Percentiles rank a stretch among this genome's conserved stretches.
Evolutionary conservation across 2,888 invertebrate species (phyloP).

Genomic region (Parascotia fuliginaria): DNA sequence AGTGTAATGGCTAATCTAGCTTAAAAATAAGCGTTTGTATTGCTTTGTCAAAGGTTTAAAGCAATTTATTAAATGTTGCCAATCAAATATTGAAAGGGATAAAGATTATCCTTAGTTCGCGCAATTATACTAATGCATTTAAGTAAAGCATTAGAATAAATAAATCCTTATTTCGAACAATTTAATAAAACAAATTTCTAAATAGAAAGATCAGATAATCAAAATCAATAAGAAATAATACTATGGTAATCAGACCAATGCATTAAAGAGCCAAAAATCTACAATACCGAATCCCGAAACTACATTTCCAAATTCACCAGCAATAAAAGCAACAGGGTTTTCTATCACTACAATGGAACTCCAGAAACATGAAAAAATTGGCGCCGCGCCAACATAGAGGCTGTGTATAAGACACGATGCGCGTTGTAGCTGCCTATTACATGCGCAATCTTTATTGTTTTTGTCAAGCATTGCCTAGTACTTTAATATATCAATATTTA

Average conservation of each 20-base stretch:
- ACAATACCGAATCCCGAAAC: conserved; percentile 13
- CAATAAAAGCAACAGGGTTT: conserved; percentile 53
- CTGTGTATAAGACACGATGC: conserved; percentile 56
- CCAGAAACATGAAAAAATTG: conserved; percentile 68
- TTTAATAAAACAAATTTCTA: too few relatives aligned
- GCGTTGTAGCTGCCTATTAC: too few relatives aligned
- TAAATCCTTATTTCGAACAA: too few relatives aligned
- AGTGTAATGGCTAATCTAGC: too few relatives aligned
- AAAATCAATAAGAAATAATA: not conserved
- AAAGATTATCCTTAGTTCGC: too few relatives aligned
- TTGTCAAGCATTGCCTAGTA: conserved; percentile 58
- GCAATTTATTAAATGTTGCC: too few relatives aligned
- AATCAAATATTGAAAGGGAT: too few relatives aligned
- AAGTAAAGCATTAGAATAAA: too few relatives aligned
- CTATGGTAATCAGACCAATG: conserved; percentile 5
- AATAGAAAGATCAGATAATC: too few relatives aligned
- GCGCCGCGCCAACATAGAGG: conserved; percentile 61
- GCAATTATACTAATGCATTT: too few relatives aligned
- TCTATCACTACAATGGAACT: conserved; percentile 43
- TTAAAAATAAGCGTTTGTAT: too few relatives aligned
- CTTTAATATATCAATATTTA: conserved; percentile 57
- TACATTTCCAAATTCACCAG: conserved; percentile 20
- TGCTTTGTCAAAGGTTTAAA: too few relatives aligned
- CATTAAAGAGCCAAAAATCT: conserved; percentile 16
- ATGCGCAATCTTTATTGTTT: conserved; percentile 66